Conservation (phyloP, 2,113 vertebrate species). For the Hipposideros armiger region DNA sequence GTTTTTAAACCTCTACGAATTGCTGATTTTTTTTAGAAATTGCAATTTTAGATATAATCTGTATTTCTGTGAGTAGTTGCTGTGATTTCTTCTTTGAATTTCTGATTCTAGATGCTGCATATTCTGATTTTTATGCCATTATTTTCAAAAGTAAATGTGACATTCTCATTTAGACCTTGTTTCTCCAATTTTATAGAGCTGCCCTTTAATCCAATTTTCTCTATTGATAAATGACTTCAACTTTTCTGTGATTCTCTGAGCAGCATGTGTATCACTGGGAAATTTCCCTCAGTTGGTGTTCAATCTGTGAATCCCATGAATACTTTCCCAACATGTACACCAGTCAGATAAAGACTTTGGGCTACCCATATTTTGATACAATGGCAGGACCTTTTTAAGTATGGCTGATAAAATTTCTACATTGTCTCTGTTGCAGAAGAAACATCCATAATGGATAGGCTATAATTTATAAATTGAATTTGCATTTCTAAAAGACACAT, state of each 20-base stretch:
- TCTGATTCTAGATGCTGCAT: constrained; percentile 30
- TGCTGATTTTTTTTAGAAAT: background rate
- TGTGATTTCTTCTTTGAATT: constrained; percentile 3
- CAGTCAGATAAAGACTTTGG: background rate
- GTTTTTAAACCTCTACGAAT: constrained; percentile 1
- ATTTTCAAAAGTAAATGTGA: constrained; percentile 56
- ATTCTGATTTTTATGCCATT: constrained; percentile 29
- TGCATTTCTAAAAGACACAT: background rate
- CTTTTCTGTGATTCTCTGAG: constrained; percentile 16
- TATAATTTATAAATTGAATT: constrained; percentile 14
- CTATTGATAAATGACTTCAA: constrained; percentile 26
- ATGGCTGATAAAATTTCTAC: background rate
- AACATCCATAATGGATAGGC: background rate
- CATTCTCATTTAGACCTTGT: constrained; percentile 43
- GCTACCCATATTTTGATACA: background rate
- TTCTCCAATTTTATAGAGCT: constrained; percentile 35
- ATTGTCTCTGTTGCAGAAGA: background rate
- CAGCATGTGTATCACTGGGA: background rate
- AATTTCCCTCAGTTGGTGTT: background rate
- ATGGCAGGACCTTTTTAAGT: background rate
- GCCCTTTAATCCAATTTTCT: constrained; percentile 14
- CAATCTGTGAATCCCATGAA: background rate
- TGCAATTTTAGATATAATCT: constrained; percentile 7
- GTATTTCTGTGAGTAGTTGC: background rate
- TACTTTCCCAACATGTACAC: background rate